Evolutionary conservation across 30 jellyfish, hydroid and myxozoan species (phyloP).

Genomic region (Morbakka virulenta): DNA sequence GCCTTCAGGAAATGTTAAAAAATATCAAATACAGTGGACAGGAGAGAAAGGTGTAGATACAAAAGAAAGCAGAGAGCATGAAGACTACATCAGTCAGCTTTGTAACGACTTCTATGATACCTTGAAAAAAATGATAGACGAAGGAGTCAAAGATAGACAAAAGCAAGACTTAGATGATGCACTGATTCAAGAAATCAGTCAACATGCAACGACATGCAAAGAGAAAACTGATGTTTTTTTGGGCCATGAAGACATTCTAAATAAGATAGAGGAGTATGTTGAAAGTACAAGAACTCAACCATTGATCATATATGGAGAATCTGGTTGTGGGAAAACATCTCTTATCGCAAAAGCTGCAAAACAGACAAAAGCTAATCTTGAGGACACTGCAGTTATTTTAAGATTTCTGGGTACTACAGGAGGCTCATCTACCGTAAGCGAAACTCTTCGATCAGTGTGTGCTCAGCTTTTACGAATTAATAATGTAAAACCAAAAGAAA

Average conservation of each 20-base stretch:
- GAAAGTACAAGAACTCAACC: constrained; percentile 12
- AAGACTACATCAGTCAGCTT: constrained; percentile 34
- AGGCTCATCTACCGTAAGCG: constrained; percentile 66
- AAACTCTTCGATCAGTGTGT: constrained; percentile 55
- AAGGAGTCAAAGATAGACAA: constrained; percentile 74
- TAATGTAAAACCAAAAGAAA: background rate
- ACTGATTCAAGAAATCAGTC: constrained; percentile 73
- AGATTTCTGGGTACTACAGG: constrained; percentile 86
- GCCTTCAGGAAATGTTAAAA: constrained; percentile 30
- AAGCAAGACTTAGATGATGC: constrained; percentile 37
- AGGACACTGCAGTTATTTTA: constrained; percentile 30
- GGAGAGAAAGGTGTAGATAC: constrained; percentile 69
- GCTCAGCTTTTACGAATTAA: constrained; percentile 46
- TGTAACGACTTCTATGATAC: constrained; percentile 65
- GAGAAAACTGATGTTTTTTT: constrained; percentile 63
- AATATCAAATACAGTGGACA: constrained; percentile 64
- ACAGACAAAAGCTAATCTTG: constrained; percentile 30
- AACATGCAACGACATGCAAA: constrained; percentile 71
- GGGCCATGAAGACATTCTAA: constrained; percentile 73
- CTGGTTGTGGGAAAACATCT: constrained; percentile 93
- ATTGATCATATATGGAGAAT: constrained; percentile 74
- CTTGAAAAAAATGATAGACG: constrained; percentile 60
- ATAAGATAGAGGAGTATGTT: constrained; percentile 37
- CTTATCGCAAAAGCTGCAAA: constrained; percentile 80
- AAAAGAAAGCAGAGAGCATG: constrained; percentile 31